Evolutionary conservation across 2,113 vertebrate species (phyloP).

Genomic region (Tupaia tana): DNA sequence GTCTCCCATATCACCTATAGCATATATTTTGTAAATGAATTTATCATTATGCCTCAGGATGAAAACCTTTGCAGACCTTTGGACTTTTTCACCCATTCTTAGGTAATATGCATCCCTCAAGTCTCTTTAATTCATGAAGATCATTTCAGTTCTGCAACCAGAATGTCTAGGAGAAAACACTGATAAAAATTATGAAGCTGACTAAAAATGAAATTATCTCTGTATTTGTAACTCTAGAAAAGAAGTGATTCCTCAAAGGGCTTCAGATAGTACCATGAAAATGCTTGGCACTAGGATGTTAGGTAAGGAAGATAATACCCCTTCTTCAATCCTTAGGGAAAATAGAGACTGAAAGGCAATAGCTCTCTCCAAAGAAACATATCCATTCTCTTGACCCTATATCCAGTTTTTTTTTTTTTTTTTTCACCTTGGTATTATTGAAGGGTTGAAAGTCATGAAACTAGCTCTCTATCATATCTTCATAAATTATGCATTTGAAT

Average conservation of each 20-base stretch:
- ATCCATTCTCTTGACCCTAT: background rate
- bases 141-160: background rate
- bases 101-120: background rate
- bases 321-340: background rate
- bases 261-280: background rate
- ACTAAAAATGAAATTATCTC: conserved; percentile 2
- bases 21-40: background rate
- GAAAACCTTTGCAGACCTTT: background rate
- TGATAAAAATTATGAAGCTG: background rate
- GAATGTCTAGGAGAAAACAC: background rate
- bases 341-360: background rate
- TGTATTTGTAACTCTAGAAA: background rate
- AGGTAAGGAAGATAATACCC: background rate
- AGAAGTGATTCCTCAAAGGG: background rate
- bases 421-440: background rate
- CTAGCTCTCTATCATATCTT: background rate
- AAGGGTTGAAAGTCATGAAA: background rate
- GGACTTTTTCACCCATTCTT: background rate
- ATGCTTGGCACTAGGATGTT: background rate
- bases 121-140: background rate
- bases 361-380: conserved; percentile 1
- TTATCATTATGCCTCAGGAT: background rate
- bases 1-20: background rate
- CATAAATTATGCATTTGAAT: background rate
- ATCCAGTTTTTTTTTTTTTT: background rate